phyloP scores from a whole-genome alignment of 2,113 vertebrate genomes.

The Erinaceus europaeus region DNA sequence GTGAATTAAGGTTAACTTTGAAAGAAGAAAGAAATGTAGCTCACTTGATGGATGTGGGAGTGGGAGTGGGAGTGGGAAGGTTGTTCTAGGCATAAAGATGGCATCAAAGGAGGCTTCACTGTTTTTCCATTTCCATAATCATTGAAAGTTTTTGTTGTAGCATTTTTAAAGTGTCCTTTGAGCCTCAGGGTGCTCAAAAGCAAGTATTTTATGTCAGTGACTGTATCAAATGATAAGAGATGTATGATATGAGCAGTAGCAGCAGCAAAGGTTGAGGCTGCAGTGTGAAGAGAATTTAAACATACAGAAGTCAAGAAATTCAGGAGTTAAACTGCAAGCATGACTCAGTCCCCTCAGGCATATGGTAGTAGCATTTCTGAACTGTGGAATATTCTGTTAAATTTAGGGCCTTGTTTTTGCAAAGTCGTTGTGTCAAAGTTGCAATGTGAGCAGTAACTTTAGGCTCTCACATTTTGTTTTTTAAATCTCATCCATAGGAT shows the following conservation, averaged over 20 bases:
- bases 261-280: constrained; percentile 17
- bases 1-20: constrained; percentile 71
- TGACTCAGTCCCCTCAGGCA: constrained; percentile 42
- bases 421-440: constrained; percentile 43
- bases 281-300: constrained; percentile 57
- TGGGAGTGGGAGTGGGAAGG: constrained; percentile 63
- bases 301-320: constrained; percentile 58
- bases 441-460: constrained; percentile 20
- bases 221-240: constrained; percentile 36
- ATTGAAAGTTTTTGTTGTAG: constrained; percentile 59
- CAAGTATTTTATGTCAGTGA: constrained; percentile 38
- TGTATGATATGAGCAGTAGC: not conserved
- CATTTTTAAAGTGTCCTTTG: constrained; percentile 57
- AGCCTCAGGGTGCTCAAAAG: constrained; percentile 45
- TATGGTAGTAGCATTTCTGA: constrained; percentile 32
- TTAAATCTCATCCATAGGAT: not conserved
- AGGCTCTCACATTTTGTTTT: not conserved
- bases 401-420: constrained; percentile 46
- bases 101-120: constrained; percentile 48
- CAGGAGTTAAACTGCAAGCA: not conserved
- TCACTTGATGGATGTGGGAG: constrained; percentile 53
- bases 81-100: constrained; percentile 51
- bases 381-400: constrained; percentile 26
- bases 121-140: constrained; percentile 41
- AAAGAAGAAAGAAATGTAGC: constrained; percentile 30